A percentile compares a stretch with the other conserved stretches of the same genome.
phyloP scores from a whole-genome alignment of 1,140 invertebrate species.

The Drosophila virilis region DNA sequence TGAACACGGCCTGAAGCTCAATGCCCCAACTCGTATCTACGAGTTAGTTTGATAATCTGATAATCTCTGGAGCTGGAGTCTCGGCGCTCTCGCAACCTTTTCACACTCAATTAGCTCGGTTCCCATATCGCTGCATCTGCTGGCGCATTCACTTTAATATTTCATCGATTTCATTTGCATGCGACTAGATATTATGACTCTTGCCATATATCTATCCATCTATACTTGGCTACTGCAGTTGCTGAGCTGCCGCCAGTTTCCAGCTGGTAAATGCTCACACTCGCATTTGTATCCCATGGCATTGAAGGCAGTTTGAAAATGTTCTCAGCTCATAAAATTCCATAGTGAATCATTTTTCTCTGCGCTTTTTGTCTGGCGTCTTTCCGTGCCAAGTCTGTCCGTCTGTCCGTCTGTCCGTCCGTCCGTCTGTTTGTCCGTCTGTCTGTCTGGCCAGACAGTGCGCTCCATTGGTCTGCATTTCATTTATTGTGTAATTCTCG shows the following conservation, averaged over 20 bases:
- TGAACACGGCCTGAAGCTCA: slow-evolving; percentile 32
- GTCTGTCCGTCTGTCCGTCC: neutral
- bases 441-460: slow-evolving; percentile 35
- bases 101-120: slow-evolving; percentile 76
- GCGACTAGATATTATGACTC: slow-evolving; percentile 38
- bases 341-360: slow-evolving; percentile 72
- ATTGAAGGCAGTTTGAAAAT: slow-evolving; percentile 58
- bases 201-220: slow-evolving; percentile 7
- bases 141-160: slow-evolving; percentile 66
- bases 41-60: slow-evolving; percentile 10
- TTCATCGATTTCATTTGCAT: slow-evolving; percentile 79
- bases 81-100: slow-evolving; percentile 39
- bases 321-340: slow-evolving; percentile 81
- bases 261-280: slow-evolving; percentile 28
- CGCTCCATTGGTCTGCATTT: slow-evolving; percentile 75
- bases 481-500: slow-evolving; percentile 81
- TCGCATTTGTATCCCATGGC: slow-evolving; percentile 37
- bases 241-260: slow-evolving; percentile 29
- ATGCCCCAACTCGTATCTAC: slow-evolving; percentile 9
- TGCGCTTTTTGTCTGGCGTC: slow-evolving; percentile 49
- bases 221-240: slow-evolving; percentile 57
- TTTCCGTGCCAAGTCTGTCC: slow-evolving; percentile 21
- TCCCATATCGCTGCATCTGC: slow-evolving; percentile 51
- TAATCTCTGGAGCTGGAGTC: slow-evolving; percentile 43
- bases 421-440: neutral